Percentiles rank a stretch among this genome's conserved stretches.
These are phyloP conservation scores for Laothoe populi DNA, from an alignment of 2,888 invertebrate genomes.

Conservation along the genomic window DNA sequence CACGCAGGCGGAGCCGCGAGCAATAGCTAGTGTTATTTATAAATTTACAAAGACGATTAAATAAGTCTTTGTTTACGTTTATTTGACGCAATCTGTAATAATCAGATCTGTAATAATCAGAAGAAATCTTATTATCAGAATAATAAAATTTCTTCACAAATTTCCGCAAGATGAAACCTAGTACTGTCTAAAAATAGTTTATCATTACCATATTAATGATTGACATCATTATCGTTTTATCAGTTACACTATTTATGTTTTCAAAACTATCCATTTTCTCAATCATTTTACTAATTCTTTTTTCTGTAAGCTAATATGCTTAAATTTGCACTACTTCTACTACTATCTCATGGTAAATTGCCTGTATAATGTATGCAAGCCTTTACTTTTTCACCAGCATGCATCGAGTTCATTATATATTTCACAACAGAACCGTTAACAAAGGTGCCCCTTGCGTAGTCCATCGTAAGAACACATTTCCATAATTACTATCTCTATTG, in stretches of 20 bases:
- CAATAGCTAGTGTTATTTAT: no score
- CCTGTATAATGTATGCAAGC: conserved; percentile 6
- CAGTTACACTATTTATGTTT: neutral
- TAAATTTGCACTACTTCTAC: neutral
- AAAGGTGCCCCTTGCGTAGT: conserved; percentile 4
- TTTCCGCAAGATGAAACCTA: neutral
- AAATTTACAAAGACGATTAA: no score
- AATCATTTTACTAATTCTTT: no score
- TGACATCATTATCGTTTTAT: no score
- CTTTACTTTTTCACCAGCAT: conserved; percentile 5
- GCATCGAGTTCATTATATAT: conserved; percentile 11
- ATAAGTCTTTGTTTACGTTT: no score
- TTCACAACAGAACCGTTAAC: conserved; percentile 1
- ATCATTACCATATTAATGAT: no score
- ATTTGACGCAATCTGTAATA: no score
- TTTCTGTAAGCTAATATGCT: neutral
- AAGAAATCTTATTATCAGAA: no score
- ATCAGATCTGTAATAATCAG: no score
- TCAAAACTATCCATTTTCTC: neutral
- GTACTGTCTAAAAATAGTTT: no score
- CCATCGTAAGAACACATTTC: conserved; percentile 6
- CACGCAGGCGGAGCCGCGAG: no score
- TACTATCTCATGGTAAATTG: neutral
- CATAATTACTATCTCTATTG: conserved; percentile 3
- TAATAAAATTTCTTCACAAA: neutral